Evolutionary conservation across 2,113 vertebrate species (phyloP), one percentile per base, ranked within the genome.

Genomic region (Agelaius phoeniceus): DNA sequence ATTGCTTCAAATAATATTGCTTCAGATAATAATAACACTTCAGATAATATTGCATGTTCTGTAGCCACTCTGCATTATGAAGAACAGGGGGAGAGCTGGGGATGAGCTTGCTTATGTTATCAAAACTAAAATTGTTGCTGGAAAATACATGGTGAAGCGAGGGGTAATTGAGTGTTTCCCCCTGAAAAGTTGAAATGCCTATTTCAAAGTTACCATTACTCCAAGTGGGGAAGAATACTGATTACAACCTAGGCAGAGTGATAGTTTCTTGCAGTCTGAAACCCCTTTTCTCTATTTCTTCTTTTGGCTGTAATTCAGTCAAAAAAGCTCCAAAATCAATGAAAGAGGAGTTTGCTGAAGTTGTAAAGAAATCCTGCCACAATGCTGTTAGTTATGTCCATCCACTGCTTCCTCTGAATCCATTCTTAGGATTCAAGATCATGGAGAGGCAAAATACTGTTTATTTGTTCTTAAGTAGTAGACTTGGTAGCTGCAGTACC

Each of bases 71-170:
- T 48, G 16, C 4, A 2, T 83, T 62, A 31, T 33, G 41, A 80
- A n/a, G 39, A 72, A 20, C 2, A 7, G 9, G 1, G 4, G 3
- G 2, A 51, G 51, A 30, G 5, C 21, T 55, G 6, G 9, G 27
- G 5, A 48, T 48, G 18, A 65, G 12, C 24, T 81, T 57, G 15
- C 13, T 41, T 27, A 7, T 24, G 8, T n/a, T 30, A 54, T 68
- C 5, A 10, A 43, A 61, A 31, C 13, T 66, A 3, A 57, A 65
- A 18, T 27, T 68, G 3, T 62, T 2, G 0, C 26, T 54, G n/a
- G 19, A 62, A 3, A 39, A 79, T 23, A 3, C 6, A 4, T 55
- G 21, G 5, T 76, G 24, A 33, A 76, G 22, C 21, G 57, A 72
- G 9, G 27, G 2, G 30, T 44, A 58, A 48, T 24, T 35, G 21